phyloP scores from a whole-genome alignment of 2,113 vertebrate genomes.

The Gadus macrocephalus region DNA sequence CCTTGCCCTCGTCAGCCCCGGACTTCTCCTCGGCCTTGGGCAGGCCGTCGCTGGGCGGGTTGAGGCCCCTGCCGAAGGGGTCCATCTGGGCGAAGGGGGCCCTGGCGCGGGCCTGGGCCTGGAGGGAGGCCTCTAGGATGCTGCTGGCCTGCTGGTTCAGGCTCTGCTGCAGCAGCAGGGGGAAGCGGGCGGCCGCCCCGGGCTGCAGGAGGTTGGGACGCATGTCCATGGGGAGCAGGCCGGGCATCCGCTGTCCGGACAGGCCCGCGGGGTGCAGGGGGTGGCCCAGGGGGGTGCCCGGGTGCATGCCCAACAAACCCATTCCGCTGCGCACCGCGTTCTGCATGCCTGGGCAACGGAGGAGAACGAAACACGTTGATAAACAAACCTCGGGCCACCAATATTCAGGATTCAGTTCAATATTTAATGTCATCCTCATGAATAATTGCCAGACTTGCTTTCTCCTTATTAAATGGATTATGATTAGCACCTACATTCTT shows the following conservation, averaged over 20 bases:
- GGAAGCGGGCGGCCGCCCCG: constrained; percentile 79
- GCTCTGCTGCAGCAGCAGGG: constrained; percentile 85
- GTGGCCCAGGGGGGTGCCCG: constrained; percentile 80
- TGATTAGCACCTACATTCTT: no score
- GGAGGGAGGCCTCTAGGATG: constrained; percentile 81
- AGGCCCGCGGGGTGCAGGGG: constrained; percentile 82
- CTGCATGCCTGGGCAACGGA: constrained; percentile 75
- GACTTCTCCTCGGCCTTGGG: constrained; percentile 81
- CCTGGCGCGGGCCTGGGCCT: constrained; percentile 76
- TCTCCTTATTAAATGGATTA: no score
- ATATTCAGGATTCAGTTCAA: no score
- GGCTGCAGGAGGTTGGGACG: constrained; percentile 81
- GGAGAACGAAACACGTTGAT: background rate
- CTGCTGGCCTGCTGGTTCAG: constrained; percentile 71
- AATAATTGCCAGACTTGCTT: no score
- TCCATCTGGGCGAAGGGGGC: constrained; percentile 87
- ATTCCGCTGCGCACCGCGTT: constrained; percentile 81
- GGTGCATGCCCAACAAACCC: constrained; percentile 89
- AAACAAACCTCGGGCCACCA: background rate
- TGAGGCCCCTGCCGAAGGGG: constrained; percentile 79
- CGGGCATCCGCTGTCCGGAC: constrained; percentile 82
- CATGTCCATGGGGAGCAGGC: constrained; percentile 86
- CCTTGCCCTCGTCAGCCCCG: constrained; percentile 84
- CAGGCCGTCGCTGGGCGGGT: constrained; percentile 73
- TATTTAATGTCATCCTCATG: no score